Conservation (phyloP, 2,888 invertebrate genomes). For the Agriopis aurantiaria region DNA sequence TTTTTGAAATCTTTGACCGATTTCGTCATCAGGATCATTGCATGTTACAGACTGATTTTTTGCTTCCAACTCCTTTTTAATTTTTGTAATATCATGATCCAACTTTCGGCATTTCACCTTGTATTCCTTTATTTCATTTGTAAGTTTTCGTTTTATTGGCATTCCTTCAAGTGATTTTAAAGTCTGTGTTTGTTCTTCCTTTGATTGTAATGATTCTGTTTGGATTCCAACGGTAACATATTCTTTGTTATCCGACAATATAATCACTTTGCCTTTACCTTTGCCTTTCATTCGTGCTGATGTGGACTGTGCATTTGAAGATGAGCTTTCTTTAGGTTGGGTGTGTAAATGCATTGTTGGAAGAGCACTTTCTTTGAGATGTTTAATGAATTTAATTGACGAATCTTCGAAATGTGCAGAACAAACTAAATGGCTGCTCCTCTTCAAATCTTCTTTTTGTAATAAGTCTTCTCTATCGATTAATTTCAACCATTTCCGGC, state of each 20-base stretch:
- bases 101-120: too few relatives aligned
- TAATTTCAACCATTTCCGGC: background rate
- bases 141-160: too few relatives aligned
- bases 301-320: background rate
- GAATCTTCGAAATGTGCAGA: constrained; percentile 6
- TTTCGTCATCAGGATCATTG: background rate
- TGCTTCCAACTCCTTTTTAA: background rate
- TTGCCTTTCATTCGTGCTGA: background rate
- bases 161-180: too few relatives aligned
- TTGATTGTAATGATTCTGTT: too few relatives aligned
- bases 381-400: background rate
- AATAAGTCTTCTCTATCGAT: background rate
- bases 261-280: too few relatives aligned
- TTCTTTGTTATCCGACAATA: too few relatives aligned
- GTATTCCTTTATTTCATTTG: too few relatives aligned
- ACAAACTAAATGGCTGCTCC: background rate
- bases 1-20: background rate
- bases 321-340: background rate
- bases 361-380: background rate
- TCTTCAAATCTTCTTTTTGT: background rate
- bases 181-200: too few relatives aligned
- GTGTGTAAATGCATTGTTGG: background rate
- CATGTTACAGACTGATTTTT: background rate
- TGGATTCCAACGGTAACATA: too few relatives aligned
- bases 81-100: background rate